These are phyloP conservation scores for Caenorhabditis panamensis DNA, from an alignment of 2,888 invertebrate genomes.

Conservation along the genomic window DNA sequence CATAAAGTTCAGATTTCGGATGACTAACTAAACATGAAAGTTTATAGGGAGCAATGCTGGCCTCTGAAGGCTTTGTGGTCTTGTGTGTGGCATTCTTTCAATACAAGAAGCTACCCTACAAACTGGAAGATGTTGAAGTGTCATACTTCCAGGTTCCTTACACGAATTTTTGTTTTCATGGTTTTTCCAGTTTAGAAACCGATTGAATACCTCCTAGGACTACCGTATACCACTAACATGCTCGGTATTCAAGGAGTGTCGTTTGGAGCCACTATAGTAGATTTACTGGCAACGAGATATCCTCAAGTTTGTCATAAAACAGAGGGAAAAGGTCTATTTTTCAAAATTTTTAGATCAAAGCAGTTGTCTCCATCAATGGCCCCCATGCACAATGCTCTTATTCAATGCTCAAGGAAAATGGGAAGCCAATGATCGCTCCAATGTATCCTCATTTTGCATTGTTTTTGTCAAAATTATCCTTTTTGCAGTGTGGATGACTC, in stretches of 20 bases:
- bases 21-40: too few species aligned
- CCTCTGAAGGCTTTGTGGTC: constrained; percentile 65
- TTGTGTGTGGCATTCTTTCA: constrained; percentile 65
- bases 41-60: constrained; percentile 54
- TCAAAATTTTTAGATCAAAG: constrained; percentile 46
- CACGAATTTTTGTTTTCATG: too few species aligned
- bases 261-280: constrained; percentile 63
- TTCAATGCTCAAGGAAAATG: constrained; percentile 57
- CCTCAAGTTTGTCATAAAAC: constrained; percentile 21
- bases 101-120: constrained; percentile 57
- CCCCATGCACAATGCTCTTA: constrained; percentile 51
- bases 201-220: constrained; percentile 54
- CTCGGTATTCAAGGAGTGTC: constrained; percentile 66
- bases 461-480: too few species aligned
- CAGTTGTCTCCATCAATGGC: constrained; percentile 63
- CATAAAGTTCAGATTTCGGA: constrained; percentile 47
- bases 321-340: too few species aligned
- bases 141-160: constrained; percentile 57
- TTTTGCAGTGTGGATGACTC: constrained; percentile 56
- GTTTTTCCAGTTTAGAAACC: too few species aligned
- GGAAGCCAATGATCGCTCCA: constrained; percentile 49
- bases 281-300: constrained; percentile 56
- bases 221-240: constrained; percentile 56
- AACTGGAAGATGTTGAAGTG: constrained; percentile 61
- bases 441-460: constrained; percentile 4